phyloP scores from a whole-genome alignment of 2,113 vertebrate species.

The Paramormyrops kingsleyae region DNA sequence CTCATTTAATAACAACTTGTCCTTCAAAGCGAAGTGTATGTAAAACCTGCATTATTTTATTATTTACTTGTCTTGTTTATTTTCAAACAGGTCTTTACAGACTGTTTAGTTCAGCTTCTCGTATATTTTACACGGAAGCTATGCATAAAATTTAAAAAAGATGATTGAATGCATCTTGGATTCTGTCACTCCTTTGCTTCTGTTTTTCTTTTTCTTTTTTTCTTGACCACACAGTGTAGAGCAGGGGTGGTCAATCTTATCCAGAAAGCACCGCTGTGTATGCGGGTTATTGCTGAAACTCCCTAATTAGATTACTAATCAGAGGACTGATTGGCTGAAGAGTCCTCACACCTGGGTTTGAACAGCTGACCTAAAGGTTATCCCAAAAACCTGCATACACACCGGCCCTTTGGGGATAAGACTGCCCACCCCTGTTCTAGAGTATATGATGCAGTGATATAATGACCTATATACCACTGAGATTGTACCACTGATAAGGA shows the following conservation, averaged over 20 bases:
- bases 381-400: too few relatives aligned
- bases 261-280: too few relatives aligned
- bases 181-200: background rate
- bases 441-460: background rate
- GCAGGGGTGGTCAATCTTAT: too few relatives aligned
- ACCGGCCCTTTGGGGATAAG: too few relatives aligned
- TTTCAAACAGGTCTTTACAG: constrained; percentile 81
- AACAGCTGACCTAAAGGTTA: too few relatives aligned
- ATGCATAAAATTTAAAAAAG: background rate
- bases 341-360: too few relatives aligned
- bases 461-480: background rate
- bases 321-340: too few relatives aligned
- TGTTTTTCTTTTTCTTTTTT: background rate
- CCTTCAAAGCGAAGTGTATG: constrained; percentile 75
- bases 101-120: constrained; percentile 72
- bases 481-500: background rate
- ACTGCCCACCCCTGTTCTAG: background rate
- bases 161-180: background rate
- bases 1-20: constrained; percentile 89
- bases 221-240: background rate
- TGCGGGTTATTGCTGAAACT: too few relatives aligned
- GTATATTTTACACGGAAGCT: constrained; percentile 54
- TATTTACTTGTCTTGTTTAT: constrained; percentile 74
- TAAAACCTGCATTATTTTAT: constrained; percentile 74
- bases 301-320: too few relatives aligned